These are phyloP conservation scores for Lepisosteus osseus DNA, from an alignment of 2,113 vertebrate species.

Conservation along the genomic window DNA sequence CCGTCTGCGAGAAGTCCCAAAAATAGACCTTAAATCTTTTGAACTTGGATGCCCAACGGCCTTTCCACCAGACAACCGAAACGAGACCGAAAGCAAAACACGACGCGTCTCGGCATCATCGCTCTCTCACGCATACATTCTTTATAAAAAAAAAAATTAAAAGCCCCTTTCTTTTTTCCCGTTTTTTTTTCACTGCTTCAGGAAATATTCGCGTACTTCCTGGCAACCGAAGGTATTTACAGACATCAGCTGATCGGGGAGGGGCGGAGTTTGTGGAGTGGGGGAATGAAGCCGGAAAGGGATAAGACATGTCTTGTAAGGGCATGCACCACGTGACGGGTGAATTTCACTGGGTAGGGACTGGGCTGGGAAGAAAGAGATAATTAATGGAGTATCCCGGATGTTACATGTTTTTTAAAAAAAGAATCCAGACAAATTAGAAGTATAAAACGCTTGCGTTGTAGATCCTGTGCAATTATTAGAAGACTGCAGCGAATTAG, in stretches of 20 bases:
- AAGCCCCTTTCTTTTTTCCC: constrained; percentile 24
- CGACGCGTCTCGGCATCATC: constrained; percentile 1
- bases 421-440: too few relatives aligned
- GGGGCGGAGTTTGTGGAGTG: constrained; percentile 24
- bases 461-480: too few relatives aligned
- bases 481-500: too few relatives aligned
- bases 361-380: too few relatives aligned
- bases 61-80: constrained; percentile 25
- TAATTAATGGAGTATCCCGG: too few relatives aligned
- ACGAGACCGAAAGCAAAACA: constrained; percentile 6
- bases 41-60: neutral
- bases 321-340: constrained; percentile 6
- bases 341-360: neutral
- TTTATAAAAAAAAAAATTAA: neutral
- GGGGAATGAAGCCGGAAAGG: constrained; percentile 15
- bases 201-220: constrained; percentile 51
- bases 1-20: constrained; percentile 1
- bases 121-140: constrained; percentile 8
- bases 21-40: neutral
- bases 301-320: constrained; percentile 23
- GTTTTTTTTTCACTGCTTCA: constrained; percentile 33
- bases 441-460: too few relatives aligned
- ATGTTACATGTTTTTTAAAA: too few relatives aligned
- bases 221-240: constrained; percentile 39
- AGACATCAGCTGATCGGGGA: constrained; percentile 60